These are phyloP conservation scores for Xiphias gladius DNA, from an alignment of 2,113 vertebrate genomes.

Conservation along the genomic window DNA sequence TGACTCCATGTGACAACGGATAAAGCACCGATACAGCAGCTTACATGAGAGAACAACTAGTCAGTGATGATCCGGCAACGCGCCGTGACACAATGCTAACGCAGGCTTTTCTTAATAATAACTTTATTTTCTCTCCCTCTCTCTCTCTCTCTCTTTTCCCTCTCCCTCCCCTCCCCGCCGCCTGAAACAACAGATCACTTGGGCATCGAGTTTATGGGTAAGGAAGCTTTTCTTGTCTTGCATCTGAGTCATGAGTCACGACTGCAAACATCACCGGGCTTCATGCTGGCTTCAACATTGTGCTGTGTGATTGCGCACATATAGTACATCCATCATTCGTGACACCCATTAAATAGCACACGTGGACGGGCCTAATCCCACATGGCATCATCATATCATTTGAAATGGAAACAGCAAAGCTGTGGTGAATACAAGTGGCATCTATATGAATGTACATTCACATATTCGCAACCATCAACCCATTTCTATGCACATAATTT, in stretches of 20 bases:
- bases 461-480: no score
- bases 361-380: background rate
- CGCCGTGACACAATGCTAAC: constrained; percentile 51
- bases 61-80: constrained; percentile 8
- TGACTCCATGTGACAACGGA: constrained; percentile 45
- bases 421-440: background rate
- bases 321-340: background rate
- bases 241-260: constrained; percentile 36
- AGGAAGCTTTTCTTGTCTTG: constrained; percentile 57
- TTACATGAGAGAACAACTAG: constrained; percentile 4
- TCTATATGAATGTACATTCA: background rate
- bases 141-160: background rate
- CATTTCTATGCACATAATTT: background rate
- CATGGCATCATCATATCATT: background rate
- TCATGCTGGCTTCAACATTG: background rate
- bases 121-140: constrained; percentile 21
- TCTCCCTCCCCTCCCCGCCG: background rate
- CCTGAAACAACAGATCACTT: constrained; percentile 76
- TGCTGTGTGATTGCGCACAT: background rate
- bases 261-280: constrained; percentile 11
- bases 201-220: constrained; percentile 86
- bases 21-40: background rate
- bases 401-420: background rate
- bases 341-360: constrained; percentile 1
- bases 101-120: constrained; percentile 35